Evolutionary conservation across 35 echinoderm and acorn worm species (phyloP).

Genomic region (Holothuria glaberrima): DNA sequence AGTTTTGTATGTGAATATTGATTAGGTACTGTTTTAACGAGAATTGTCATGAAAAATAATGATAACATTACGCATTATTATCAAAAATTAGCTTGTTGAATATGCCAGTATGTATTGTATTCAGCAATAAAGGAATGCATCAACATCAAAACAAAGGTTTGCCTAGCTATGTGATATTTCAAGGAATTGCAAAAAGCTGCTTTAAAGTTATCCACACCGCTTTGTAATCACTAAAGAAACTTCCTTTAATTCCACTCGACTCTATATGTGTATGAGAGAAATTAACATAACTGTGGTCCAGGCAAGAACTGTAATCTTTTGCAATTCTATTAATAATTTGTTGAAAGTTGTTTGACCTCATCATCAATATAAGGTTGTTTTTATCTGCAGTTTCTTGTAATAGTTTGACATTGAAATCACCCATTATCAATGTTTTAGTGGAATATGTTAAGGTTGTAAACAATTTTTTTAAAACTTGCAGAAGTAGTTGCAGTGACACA

Average conservation of each 20-base stretch:
- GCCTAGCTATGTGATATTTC: too few relatives aligned
- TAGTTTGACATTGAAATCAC: neutral
- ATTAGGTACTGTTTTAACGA: too few relatives aligned
- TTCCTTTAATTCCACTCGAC: neutral
- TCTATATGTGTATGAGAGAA: neutral
- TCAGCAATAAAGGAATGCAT: too few relatives aligned
- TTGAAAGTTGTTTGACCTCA: neutral
- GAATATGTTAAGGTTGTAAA: neutral
- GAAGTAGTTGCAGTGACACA: neutral
- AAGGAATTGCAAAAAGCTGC: neutral
- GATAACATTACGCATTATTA: too few relatives aligned
- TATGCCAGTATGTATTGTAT: too few relatives aligned
- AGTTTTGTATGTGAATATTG: too few relatives aligned
- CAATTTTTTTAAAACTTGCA: neutral
- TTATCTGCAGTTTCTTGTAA: conserved; percentile 1
- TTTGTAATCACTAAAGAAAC: conserved; percentile 24
- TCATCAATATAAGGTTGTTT: neutral
- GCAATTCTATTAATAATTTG: neutral
- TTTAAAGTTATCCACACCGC: conserved; percentile 18
- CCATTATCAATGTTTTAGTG: too few relatives aligned
- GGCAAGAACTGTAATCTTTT: conserved; percentile 20
- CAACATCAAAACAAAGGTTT: too few relatives aligned
- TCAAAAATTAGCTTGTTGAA: too few relatives aligned
- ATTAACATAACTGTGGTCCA: conserved; percentile 21
- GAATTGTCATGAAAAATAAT: too few relatives aligned